Evolutionary conservation across 2,797 vertebrate species (phyloP).

Genomic region (Leuciscus waleckii): DNA sequence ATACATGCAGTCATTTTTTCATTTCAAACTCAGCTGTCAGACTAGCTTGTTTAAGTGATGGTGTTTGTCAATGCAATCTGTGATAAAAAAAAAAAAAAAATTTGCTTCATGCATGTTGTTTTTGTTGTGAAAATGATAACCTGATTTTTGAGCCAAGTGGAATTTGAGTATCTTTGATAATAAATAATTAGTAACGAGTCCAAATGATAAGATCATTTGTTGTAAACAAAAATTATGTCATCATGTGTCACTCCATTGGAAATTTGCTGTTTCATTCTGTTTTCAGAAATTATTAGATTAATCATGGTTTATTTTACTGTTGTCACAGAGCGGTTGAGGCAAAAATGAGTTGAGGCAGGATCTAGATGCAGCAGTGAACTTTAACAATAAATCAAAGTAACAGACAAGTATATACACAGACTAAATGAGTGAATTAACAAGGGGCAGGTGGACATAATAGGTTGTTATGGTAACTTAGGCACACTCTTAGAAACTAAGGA

Average conservation of each 20-base stretch:
- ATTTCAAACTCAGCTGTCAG: neutral
- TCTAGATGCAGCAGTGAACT: neutral
- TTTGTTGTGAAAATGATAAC: conserved; percentile 1
- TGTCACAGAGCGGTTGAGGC: neutral
- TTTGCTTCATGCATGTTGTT: neutral
- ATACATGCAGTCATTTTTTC: conserved; percentile 2
- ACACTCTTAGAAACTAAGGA: neutral
- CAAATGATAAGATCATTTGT: neutral
- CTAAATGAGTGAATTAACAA: neutral
- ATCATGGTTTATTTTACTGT: neutral
- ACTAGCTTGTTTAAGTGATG: neutral
- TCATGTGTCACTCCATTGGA: neutral
- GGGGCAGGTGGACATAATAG: neutral
- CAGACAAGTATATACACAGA: neutral
- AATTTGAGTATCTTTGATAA: neutral
- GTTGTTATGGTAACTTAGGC: neutral
- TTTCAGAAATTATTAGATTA: neutral
- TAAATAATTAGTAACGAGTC: neutral
- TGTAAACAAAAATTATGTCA: neutral
- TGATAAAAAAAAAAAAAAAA: too few species aligned
- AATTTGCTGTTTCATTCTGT: neutral
- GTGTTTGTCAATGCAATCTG: neutral
- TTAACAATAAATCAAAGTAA: neutral
- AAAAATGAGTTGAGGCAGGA: neutral
- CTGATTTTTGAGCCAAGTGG: neutral